Base-by-base conservation (phyloP, 2,888 invertebrate species). In the Spatulosminthurus flaviceps region DNA sequence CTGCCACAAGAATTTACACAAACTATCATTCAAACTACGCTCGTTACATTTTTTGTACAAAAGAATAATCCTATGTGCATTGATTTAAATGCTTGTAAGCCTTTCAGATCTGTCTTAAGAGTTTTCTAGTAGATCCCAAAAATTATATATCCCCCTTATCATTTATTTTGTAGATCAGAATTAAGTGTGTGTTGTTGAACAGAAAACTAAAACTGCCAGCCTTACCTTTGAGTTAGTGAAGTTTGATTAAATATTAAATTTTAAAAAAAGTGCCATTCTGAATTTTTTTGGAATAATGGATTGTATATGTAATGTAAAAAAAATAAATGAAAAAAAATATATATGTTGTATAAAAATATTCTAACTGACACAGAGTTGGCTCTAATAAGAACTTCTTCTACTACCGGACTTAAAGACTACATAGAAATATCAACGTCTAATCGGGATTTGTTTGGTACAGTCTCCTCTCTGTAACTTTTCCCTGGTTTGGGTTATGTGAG, bases 401-500 rank as follows among this genome's bases (percentile, higher is more conserved):
- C 51, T 51, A 19, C 5, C n/a, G 51, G 51, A 51, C n/a, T n/a
- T n/a, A n/a, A n/a, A n/a, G n/a, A n/a, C 51, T 51, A 51, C 42
- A 71, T 51, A 51, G 22, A 71, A n/a, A n/a, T n/a, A 71, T 71
- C 71, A 71, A 34, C 21, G 42, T 42, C 71, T 71, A 22, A 42
- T 24, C 24, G 42, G 19, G 51, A 51, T 16, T n/a, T 51, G 16
- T 51, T 5, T 51, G 51, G 19, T 16, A 51, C n/a, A 51, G 16
- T 51, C 51, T 51, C 51, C n/a, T n/a, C n/a, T n/a, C n/a, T n/a
- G n/a, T n/a, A n/a, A n/a, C n/a, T 51, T 5, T 51, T 51, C 51
- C 16, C 5, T 51, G 16, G 51, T 51, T 51, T 2, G n/a, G 16
- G 9, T 51, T 51, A 2, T 13, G 51, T 28, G 22, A 61, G 26